Conservation (phyloP, 2,888 invertebrate genomes). For the Salticus scenicus region DNA sequence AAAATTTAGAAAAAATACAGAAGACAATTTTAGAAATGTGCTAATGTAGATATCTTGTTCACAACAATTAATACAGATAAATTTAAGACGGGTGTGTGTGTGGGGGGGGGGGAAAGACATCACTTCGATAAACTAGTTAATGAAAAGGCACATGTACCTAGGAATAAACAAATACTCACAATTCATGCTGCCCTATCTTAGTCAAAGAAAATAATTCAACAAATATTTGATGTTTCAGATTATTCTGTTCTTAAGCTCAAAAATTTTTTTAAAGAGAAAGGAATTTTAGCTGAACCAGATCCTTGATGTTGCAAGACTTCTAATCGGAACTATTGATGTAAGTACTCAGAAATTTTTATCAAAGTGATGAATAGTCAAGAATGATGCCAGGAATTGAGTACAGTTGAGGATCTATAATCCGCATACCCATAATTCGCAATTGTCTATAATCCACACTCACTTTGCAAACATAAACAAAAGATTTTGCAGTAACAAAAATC, state of each 20-base stretch:
- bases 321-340: neutral
- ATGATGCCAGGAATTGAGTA: neutral
- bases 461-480: too few relatives aligned
- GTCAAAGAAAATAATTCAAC: neutral
- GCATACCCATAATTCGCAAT: too few relatives aligned
- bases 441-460: too few relatives aligned
- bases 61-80: neutral
- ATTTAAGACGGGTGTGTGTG: too few relatives aligned
- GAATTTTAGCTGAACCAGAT: conserved; percentile 5
- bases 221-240: conserved; percentile 2
- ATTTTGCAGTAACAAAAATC: too few relatives aligned
- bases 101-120: neutral
- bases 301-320: neutral
- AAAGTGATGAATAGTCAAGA: conserved; percentile 11
- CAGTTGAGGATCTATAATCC: too few relatives aligned
- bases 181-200: neutral
- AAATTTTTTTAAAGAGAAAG: conserved; percentile 4
- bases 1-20: neutral
- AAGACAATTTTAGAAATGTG: neutral
- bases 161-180: neutral
- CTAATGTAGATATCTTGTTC: neutral
- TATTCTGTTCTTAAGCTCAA: neutral
- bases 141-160: neutral
- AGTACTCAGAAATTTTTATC: conserved; percentile 10
- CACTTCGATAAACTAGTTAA: neutral